A percentile compares a stretch with the other conserved stretches of the same genome.
These are phyloP conservation scores for Amphipyra berbera DNA, from an alignment of 2,888 invertebrate genomes.

Conservation along the genomic window DNA sequence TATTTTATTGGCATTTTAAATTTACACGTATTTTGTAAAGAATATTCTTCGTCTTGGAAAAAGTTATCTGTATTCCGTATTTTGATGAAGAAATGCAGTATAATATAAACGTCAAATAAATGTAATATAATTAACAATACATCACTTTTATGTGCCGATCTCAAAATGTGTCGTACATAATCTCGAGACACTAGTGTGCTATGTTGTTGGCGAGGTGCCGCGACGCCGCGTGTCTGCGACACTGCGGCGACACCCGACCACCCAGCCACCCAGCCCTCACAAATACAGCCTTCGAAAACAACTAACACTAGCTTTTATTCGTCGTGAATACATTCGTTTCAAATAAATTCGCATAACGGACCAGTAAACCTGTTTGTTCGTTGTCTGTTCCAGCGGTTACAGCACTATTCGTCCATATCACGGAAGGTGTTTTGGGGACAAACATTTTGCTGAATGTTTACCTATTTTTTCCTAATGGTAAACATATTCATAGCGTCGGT, in stretches of 20 bases:
- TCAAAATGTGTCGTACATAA: slow-evolving; percentile 35
- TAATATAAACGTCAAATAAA: not conserved
- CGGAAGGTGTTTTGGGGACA: slow-evolving; percentile 18
- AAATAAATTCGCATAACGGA: slow-evolving; percentile 33
- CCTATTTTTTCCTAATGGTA: slow-evolving; percentile 8
- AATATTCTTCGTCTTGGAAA: slow-evolving; percentile 2
- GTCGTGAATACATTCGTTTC: slow-evolving; percentile 41
- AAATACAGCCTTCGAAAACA: slow-evolving; percentile 67
- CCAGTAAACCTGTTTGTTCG: slow-evolving; percentile 47
- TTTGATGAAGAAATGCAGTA: slow-evolving; percentile 3
- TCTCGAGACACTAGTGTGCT: slow-evolving; percentile 53
- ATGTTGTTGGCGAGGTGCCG: slow-evolving; percentile 78
- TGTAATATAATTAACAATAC: slow-evolving; percentile 5
- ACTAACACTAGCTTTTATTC: slow-evolving; percentile 68
- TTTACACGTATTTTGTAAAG: slow-evolving; percentile 8
- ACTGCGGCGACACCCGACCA: slow-evolving; percentile 53
- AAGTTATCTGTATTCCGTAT: not conserved
- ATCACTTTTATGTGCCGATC: slow-evolving; percentile 37
- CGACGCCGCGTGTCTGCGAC: slow-evolving; percentile 62
- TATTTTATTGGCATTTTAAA: slow-evolving; percentile 34
- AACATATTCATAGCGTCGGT: slow-evolving; percentile 22
- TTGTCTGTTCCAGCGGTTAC: slow-evolving; percentile 18
- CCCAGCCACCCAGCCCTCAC: slow-evolving; percentile 59
- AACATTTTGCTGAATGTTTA: slow-evolving; percentile 16
- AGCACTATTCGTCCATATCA: slow-evolving; percentile 9